Percentiles rank a stretch among this genome's conserved stretches.
These are phyloP conservation scores for Harpagus bidentatus DNA, from an alignment of 2,113 vertebrate genomes.

Conservation along the genomic window DNA sequence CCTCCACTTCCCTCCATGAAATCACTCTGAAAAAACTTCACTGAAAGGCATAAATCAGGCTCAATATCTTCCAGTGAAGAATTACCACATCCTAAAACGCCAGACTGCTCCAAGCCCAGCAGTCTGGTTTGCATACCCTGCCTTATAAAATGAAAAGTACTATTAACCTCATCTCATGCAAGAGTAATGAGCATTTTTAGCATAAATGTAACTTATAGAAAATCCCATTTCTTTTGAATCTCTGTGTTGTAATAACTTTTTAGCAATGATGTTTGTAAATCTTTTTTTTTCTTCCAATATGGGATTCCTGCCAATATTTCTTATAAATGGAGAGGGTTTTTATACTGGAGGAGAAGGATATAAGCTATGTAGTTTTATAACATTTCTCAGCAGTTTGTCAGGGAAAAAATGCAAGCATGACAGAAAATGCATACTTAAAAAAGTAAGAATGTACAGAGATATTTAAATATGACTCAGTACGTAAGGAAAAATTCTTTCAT, in stretches of 20 bases:
- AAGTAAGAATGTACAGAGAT: background rate
- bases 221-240: background rate
- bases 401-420: background rate
- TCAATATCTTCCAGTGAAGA: background rate
- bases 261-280: background rate
- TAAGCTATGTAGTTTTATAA: background rate
- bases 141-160: background rate
- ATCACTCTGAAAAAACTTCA: background rate
- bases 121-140: background rate
- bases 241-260: background rate
- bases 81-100: background rate
- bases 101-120: background rate
- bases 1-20: background rate
- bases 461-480: background rate
- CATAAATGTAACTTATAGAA: slow-evolving; percentile 14
- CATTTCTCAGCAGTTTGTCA: background rate
- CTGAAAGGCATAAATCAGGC: background rate
- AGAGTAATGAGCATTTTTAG: background rate
- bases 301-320: background rate
- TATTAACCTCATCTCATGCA: background rate
- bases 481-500: background rate
- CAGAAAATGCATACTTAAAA: background rate
- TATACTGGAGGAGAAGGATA: background rate
- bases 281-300: background rate
- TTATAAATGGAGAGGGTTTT: background rate